These are phyloP conservation scores for Cheilosia vulpina DNA, from an alignment of 2,888 invertebrate genomes.

Conservation along the genomic window DNA sequence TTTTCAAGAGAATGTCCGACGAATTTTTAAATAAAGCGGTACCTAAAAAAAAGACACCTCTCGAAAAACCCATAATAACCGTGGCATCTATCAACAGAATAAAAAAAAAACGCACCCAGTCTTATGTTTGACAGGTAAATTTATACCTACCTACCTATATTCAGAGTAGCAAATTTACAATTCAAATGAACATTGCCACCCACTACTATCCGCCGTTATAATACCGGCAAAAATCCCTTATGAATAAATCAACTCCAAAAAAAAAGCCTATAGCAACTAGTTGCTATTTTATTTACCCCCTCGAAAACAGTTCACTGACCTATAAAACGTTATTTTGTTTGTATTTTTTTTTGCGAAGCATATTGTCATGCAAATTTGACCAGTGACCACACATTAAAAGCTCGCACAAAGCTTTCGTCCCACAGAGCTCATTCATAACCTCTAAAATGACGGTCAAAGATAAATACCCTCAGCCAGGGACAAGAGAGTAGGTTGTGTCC, in stretches of 20 bases:
- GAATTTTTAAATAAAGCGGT: too few relatives aligned
- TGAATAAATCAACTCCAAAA: slow-evolving; percentile 47
- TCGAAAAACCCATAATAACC: too few relatives aligned
- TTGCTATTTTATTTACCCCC: slow-evolving; percentile 60
- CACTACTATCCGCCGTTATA: slow-evolving; percentile 45
- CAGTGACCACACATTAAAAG: slow-evolving; percentile 53
- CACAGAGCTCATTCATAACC: slow-evolving; percentile 67
- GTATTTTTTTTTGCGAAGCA: slow-evolving; percentile 43
- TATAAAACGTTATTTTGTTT: slow-evolving; percentile 8
- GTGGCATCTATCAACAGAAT: neutral
- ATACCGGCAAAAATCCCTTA: slow-evolving; percentile 57
- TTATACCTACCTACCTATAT: neutral
- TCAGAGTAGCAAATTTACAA: neutral
- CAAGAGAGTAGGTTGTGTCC: slow-evolving; percentile 32
- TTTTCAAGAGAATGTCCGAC: too few relatives aligned
- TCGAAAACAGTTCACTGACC: slow-evolving; percentile 71
- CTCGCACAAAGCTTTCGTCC: slow-evolving; percentile 43
- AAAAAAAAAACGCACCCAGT: neutral
- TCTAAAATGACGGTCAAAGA: slow-evolving; percentile 71
- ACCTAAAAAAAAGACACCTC: too few relatives aligned
- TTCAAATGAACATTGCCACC: neutral
- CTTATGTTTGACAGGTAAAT: too few relatives aligned
- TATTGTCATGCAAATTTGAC: slow-evolving; percentile 73
- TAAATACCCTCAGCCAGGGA: slow-evolving; percentile 63
- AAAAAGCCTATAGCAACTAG: slow-evolving; percentile 51